phyloP scores from a whole-genome alignment of 2,113 vertebrate species.

The Rhinichthys klamathensis region DNA sequence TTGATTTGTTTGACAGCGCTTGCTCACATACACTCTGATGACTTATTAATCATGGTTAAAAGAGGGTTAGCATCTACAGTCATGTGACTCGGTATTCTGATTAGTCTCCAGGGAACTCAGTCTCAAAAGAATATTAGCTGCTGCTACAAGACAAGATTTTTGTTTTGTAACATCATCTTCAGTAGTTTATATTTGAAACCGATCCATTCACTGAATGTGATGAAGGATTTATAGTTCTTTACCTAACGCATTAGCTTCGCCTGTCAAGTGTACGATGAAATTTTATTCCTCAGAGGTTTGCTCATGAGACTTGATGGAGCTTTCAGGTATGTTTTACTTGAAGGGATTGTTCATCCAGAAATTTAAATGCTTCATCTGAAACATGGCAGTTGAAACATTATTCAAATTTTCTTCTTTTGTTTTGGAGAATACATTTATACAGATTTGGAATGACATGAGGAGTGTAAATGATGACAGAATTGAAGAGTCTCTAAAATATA shows the following conservation, averaged over 20 bases:
- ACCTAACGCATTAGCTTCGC: not conserved
- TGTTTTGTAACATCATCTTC: not conserved
- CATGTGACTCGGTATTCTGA: constrained; percentile 27
- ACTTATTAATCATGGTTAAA: constrained; percentile 35
- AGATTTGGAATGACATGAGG: no score
- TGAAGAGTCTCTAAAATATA: no score
- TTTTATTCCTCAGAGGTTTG: not conserved
- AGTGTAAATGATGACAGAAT: no score
- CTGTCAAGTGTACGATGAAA: not conserved
- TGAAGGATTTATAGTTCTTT: not conserved
- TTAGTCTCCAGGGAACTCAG: not conserved
- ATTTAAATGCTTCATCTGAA: no score
- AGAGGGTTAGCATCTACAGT: not conserved
- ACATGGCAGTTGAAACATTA: no score
- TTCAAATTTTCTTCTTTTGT: no score
- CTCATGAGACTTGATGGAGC: not conserved
- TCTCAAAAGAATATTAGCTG: not conserved
- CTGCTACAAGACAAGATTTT: not conserved
- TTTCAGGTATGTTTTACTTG: not conserved
- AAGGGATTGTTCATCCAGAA: not conserved
- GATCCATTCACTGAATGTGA: not conserved
- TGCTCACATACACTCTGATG: constrained; percentile 11
- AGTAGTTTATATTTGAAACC: not conserved
- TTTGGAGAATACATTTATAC: no score
- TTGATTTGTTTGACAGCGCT: constrained; percentile 54